Evolutionary conservation across 2,888 invertebrate species (phyloP).

Genomic region (Timema cristinae): DNA sequence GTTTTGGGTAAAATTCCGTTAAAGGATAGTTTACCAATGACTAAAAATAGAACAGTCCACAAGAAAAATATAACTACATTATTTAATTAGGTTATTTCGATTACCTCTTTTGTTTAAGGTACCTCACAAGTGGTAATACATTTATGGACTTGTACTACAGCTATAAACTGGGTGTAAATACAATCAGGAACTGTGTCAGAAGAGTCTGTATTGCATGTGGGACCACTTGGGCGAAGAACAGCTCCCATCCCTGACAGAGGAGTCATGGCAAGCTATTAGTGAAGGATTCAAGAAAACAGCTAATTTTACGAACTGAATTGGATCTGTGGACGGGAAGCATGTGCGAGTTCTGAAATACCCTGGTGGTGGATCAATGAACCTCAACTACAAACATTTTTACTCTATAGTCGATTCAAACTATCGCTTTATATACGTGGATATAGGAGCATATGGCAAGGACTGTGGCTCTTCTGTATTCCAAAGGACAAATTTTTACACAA

Average conservation of each 20-base stretch:
- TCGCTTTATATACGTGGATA: neutral
- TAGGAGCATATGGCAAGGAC: neutral
- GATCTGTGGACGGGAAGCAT: neutral
- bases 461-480: neutral
- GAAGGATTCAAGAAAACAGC: neutral
- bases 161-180: conserved; percentile 8
- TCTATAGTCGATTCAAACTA: conserved; percentile 3
- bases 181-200: neutral
- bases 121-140: conserved; percentile 6
- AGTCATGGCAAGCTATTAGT: neutral
- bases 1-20: no score
- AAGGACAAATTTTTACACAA: neutral
- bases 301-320: neutral
- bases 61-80: no score
- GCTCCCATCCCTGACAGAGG: conserved; percentile 1
- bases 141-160: conserved; percentile 8
- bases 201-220: conserved; percentile 4
- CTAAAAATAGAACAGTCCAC: no score
- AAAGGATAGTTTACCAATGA: no score
- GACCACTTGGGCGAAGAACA: conserved; percentile 4
- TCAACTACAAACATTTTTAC: conserved; percentile 1
- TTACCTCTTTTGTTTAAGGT: neutral
- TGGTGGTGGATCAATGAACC: neutral
- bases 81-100: no score
- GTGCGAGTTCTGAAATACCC: no score